Base-by-base conservation (phyloP, 2,888 invertebrate species). In the Luperina nickerlii region DNA sequence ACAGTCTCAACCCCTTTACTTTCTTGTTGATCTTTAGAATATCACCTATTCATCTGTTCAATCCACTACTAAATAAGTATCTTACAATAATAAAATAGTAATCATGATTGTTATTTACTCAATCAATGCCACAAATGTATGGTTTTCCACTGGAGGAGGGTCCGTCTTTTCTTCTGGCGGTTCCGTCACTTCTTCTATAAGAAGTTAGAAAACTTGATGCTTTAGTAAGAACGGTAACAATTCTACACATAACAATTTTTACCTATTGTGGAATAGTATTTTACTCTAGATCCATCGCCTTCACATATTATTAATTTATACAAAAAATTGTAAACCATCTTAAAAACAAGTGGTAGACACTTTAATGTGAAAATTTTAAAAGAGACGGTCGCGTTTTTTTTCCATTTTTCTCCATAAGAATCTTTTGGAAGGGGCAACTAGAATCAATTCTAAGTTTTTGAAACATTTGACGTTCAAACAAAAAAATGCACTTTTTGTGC, bases 101-200 rank as follows among this genome's bases (percentile, higher is more conserved):
- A 27, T 65, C 3, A 20, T 51, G 27, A 7, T 67, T 74, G 70
- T 69, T 77, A 42, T 18, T 74, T 80, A 89, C 89, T 89, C 85
- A 80, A 89, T 78, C 24, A 89, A 69, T 13, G 89, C 88, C 24
- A 85, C 79, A 66, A 79, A 85, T 48, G 88, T 57, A 51, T 88
- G 83, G 11, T 54, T 65, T 38, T 87, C 83, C 11, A 45, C 2
- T 45, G 74, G 66, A 15, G 62, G 20, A 24, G 38, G 48, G 7
- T 72, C 71, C 15, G 51, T 77, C 6, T 42, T 63, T 42, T 76
- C 79, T 2, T 76, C 45, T 51, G n/a, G 20, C 60, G 68, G 18
- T 8, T 84, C 62, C 3, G 0, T 11, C 27, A 0, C 0, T 18
- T 60, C n/a, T 1, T 54, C 42, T 48, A 62, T 60, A 71, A 63